Evolutionary conservation across 2,888 invertebrate species (phyloP).

Genomic region (Ennomos erosarius): DNA sequence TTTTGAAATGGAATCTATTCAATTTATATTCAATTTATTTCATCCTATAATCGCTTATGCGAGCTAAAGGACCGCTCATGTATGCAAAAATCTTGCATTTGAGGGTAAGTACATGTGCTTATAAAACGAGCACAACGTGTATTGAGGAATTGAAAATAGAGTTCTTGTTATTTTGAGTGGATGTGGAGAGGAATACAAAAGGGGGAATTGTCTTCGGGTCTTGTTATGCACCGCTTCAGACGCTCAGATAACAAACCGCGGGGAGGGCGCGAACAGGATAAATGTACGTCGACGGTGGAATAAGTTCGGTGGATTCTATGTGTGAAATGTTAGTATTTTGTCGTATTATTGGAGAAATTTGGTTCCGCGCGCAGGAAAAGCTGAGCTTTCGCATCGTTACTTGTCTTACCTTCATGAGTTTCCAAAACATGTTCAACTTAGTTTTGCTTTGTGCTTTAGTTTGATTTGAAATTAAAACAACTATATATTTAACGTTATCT

Average conservation of each 20-base stretch:
- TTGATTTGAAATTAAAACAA: too few relatives aligned
- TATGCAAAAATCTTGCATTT: conserved; percentile 72
- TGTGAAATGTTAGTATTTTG: conserved; percentile 31
- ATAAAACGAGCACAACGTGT: conserved; percentile 31
- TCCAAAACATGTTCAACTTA: too few relatives aligned
- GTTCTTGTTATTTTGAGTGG: conserved; percentile 82
- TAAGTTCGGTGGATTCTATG: conserved; percentile 33
- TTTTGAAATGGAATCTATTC: conserved; percentile 41
- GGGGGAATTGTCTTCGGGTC: conserved; percentile 75
- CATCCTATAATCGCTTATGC: conserved; percentile 54
- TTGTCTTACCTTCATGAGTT: too few relatives aligned
- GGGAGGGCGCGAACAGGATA: conserved; percentile 40
- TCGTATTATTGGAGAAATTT: background rate
- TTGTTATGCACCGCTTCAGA: conserved; percentile 79
- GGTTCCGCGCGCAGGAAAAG: too few relatives aligned
- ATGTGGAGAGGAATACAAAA: conserved; percentile 78
- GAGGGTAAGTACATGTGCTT: conserved; percentile 61
- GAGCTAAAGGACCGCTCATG: conserved; percentile 58
- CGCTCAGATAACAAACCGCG: conserved; percentile 78
- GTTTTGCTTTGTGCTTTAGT: too few relatives aligned
- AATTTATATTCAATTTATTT: conserved; percentile 43
- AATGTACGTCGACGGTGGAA: conserved; percentile 23
- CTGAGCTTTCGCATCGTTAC: too few relatives aligned
- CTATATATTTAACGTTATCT: too few relatives aligned
- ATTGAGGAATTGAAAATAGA: conserved; percentile 81